Evolutionary conservation across 2,888 invertebrate species (phyloP).

Genomic region (Drosophila ustulata): DNA sequence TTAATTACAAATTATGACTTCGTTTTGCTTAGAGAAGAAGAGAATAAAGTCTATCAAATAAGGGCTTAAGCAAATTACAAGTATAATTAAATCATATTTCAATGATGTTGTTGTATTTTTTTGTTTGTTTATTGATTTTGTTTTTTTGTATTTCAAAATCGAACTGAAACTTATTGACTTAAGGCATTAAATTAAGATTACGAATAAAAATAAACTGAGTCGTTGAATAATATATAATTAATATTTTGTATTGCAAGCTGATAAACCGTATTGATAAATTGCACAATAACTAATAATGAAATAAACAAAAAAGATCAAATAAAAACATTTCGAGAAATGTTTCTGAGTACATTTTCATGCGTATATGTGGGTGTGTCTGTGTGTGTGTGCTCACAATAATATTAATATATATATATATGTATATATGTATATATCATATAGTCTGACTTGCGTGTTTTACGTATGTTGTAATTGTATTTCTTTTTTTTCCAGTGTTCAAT

Average conservation of each 20-base stretch:
- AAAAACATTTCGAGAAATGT: slow-evolving; percentile 29
- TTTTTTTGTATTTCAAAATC: slow-evolving; percentile 6
- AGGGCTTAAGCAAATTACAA: slow-evolving; percentile 50
- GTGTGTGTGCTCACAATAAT: slow-evolving; percentile 28
- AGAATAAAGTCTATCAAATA: slow-evolving; percentile 61
- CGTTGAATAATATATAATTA: slow-evolving; percentile 47
- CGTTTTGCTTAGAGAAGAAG: slow-evolving; percentile 73
- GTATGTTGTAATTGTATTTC: slow-evolving; percentile 56
- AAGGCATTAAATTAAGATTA: slow-evolving; percentile 24
- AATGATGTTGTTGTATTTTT: slow-evolving; percentile 5
- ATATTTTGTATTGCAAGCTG: slow-evolving; percentile 31
- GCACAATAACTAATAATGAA: slow-evolving; percentile 45
- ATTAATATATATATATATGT: slow-evolving; percentile 18
- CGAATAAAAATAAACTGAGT: slow-evolving; percentile 51
- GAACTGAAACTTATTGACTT: slow-evolving; percentile 18
- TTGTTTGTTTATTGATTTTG: slow-evolving; percentile 2
- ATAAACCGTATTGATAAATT: slow-evolving; percentile 48
- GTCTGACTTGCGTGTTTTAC: slow-evolving; percentile 66
- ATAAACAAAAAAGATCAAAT: slow-evolving; percentile 36
- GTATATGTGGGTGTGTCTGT: slow-evolving; percentile 8
- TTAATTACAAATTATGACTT: slow-evolving; percentile 82
- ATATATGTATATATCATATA: slow-evolving; percentile 26
- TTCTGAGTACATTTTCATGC: slow-evolving; percentile 52
- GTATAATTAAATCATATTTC: slow-evolving; percentile 29
- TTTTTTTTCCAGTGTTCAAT: slow-evolving; percentile 25